Base-by-base conservation (phyloP, 1,140 invertebrate genomes). In the Cydia pomonella region DNA sequence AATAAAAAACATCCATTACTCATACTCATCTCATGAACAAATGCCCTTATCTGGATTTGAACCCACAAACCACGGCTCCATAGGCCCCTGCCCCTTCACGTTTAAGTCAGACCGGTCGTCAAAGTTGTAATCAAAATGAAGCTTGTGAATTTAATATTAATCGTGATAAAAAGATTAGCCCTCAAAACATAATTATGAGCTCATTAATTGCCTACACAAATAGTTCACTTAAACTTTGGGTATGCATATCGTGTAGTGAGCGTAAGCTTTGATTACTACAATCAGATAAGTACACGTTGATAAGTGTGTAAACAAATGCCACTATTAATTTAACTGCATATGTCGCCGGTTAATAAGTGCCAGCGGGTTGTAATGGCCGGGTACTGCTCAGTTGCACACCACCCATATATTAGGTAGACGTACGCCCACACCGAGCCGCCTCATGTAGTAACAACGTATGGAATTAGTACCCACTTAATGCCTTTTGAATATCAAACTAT, bases 261-360 rank as follows among this genome's bases (percentile, higher is more conserved):
- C 50, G 53, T 59, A 59, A 59, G 1, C 18, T 23, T 23, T 59
- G 2, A 59, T 59, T 23, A 59, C 21, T n/a, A 23, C 18, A 59
- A 12, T 59, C 53, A 21, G 10, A 5, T 23, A 59, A 59, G n/a
- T 18, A 53, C n/a, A 59, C 53, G 53, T 59, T 59, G 53, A 7
- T n/a, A 50, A 23, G 53, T 59, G 53, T 23, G 9, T 23, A 59
- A 59, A 59, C 21, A n/a, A 59, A 59, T 59, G 53, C 53, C 21
- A 59, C 53, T 59, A 59, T 23, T 59, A 59, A 21, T n/a, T 21
- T 59, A 59, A 59, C 53, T n/a, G n/a, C 21, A 12, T 59, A 23
- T 59, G 53, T 23, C 53, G 53, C 10, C 53, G 9, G 3, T 21
- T 59, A 59, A 59, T 59, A 59, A n/a, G 9, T 59, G 53, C 21